Conservation (phyloP, 2,797 vertebrate species). For the Mus spretus region DNA sequence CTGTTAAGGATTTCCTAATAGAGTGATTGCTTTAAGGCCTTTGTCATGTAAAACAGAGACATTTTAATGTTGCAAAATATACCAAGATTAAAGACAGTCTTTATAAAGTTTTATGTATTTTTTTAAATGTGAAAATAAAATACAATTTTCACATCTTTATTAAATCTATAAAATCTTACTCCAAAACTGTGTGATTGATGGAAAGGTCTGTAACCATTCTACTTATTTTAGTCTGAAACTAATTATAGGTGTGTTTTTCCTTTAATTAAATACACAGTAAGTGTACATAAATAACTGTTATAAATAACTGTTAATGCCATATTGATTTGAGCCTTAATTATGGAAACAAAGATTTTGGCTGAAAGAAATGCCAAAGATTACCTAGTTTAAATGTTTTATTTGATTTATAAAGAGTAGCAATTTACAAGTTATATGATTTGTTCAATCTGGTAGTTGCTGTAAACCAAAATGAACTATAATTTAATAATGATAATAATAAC, state of each 20-base stretch:
- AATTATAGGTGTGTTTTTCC: not conserved
- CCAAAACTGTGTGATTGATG: not conserved
- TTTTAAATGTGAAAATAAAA: conserved; percentile 47
- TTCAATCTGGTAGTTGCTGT: not conserved
- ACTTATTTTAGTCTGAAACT: conserved; percentile 6
- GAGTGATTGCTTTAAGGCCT: conserved; percentile 2
- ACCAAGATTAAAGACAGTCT: not conserved
- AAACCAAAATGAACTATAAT: not conserved
- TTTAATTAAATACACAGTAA: conserved; percentile 7
- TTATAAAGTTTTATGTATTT: not conserved
- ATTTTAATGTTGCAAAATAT: conserved; percentile 53
- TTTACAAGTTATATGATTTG: not conserved
- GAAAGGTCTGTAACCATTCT: not conserved
- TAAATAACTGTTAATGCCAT: not conserved
- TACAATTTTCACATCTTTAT: conserved; percentile 44
- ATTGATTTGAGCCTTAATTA: not conserved
- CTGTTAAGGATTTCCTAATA: conserved; percentile 76
- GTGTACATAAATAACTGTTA: not conserved
- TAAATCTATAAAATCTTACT: conserved; percentile 5
- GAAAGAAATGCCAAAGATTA: not conserved
- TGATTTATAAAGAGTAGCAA: not conserved
- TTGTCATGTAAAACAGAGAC: conserved; percentile 52
- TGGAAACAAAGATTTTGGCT: not conserved
- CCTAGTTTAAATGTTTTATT: not conserved
- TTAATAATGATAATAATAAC: not conserved